Conservation (phyloP, 2,888 invertebrate genomes). For the Sesamia inferens region DNA sequence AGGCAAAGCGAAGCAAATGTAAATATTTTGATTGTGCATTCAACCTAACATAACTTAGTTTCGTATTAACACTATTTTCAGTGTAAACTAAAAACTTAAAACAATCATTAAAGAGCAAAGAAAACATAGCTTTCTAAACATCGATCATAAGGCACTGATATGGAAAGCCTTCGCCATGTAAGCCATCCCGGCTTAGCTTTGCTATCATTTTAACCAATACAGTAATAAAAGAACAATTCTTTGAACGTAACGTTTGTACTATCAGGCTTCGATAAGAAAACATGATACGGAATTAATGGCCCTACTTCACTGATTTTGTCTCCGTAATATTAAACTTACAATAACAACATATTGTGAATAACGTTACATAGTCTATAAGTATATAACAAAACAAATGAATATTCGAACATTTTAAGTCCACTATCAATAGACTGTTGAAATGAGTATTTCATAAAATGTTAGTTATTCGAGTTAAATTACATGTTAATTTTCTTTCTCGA, state of each 20-base stretch:
- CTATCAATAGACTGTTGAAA: constrained; percentile 26
- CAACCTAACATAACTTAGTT: constrained; percentile 60
- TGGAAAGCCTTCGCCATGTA: constrained; percentile 62
- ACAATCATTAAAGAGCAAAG: constrained; percentile 47
- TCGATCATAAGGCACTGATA: constrained; percentile 78
- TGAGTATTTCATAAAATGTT: constrained; percentile 61
- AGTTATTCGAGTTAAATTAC: constrained; percentile 45
- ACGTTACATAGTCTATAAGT: constrained; percentile 63
- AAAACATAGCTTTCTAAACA: constrained; percentile 59
- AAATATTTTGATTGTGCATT: constrained; percentile 57
- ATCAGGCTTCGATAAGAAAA: constrained; percentile 58
- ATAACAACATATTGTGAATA: constrained; percentile 59
- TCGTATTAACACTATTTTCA: constrained; percentile 53
- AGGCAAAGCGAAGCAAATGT: constrained; percentile 54
- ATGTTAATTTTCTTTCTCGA: constrained; percentile 39
- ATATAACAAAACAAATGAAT: constrained; percentile 51
- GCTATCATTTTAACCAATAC: constrained; percentile 34
- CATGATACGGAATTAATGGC: constrained; percentile 33
- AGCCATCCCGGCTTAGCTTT: constrained; percentile 39
- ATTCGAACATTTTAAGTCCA: constrained; percentile 45
- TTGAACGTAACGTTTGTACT: constrained; percentile 68
- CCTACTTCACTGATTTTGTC: constrained; percentile 60
- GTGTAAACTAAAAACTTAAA: constrained; percentile 57
- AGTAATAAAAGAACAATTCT: constrained; percentile 37
- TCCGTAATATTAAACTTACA: constrained; percentile 64